Conservation (phyloP, 2,797 vertebrate species). For the Myotis vivesi region DNA sequence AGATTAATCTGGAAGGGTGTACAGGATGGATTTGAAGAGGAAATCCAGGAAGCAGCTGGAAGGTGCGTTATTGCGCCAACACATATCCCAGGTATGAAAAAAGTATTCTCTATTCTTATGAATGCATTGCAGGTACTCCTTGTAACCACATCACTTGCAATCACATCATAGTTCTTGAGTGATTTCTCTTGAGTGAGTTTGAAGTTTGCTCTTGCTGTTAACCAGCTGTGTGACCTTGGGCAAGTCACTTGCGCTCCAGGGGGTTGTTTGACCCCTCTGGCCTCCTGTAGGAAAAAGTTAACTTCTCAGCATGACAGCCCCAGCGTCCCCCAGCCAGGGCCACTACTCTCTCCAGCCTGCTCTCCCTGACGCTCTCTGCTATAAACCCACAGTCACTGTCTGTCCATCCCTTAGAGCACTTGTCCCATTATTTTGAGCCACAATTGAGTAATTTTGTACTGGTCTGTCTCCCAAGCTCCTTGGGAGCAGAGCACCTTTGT, state of each 20-base stretch:
- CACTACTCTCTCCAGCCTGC: background rate
- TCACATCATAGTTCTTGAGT: background rate
- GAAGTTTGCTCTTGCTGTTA: conserved; percentile 3
- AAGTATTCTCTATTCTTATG: background rate
- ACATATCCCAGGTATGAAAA: background rate
- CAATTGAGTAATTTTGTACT: background rate
- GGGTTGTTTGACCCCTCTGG: background rate
- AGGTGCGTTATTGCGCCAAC: background rate
- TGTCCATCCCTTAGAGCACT: background rate
- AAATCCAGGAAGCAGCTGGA: background rate
- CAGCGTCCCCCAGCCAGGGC: background rate
- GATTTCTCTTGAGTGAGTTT: background rate
- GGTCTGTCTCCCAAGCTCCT: background rate
- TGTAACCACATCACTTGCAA: background rate
- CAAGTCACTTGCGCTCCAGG: background rate
- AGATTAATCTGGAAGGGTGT: background rate
- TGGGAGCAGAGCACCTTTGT: background rate
- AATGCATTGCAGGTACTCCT: background rate
- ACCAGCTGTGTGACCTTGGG: conserved; percentile 41
- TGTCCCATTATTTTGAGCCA: background rate
- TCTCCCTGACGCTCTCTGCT: background rate
- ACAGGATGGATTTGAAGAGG: background rate
- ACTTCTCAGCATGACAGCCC: background rate
- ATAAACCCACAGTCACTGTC: background rate
- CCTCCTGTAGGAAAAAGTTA: background rate